Evolutionary conservation across 1,140 invertebrate genomes (phyloP), one percentile per base, ranked within the genome.

Genomic region (Portunus trituberculatus): DNA sequence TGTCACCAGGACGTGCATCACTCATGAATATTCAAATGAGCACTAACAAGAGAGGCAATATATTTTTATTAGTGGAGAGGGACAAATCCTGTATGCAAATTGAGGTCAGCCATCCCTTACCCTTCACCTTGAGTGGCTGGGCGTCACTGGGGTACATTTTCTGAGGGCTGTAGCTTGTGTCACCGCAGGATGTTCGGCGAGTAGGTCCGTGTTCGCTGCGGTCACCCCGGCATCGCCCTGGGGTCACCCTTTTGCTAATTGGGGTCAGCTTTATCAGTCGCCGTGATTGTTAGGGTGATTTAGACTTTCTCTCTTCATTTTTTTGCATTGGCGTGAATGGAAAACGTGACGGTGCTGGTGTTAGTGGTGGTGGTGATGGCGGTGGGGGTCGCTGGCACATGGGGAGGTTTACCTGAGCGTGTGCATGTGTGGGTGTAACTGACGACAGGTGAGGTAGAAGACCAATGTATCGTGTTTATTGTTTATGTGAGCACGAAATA

Each of bases 81-180:
- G 90, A 91, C 52, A 91, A 76, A 76, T 76, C 28, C 90, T 76
- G 32, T 91, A 91, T 91, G 90, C 90, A 91, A 76, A 91, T 91
- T 32, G 29, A 46, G 90, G 90, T 91, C 59, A 76, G n/a, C 28
- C 32, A 76, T 91, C n/a, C 90, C 59, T 46, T 91, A 39, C 90
- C 89, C 90, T n/a, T 39, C 29, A 76, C 90, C 90, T 82, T 76
- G 90, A 2, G 52, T 25, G 28, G 59, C 59, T 67, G 90, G 90
- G 90, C 90, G 90, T 76, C 31, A 32, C 29, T 91, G 14, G 29
- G 90, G 29, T 76, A 76, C 28, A 76, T 76, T 91, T 91, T 76
- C 29, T 32, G 12, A 76, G 8, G 52, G 59, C 48, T 91, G 59
- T 39, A 39, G 39, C 39, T 39, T 39, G 39, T 91, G 90, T 91